phyloP scores from a whole-genome alignment of 2,888 invertebrate species.

The Leptarthrus brevirostris region DNA sequence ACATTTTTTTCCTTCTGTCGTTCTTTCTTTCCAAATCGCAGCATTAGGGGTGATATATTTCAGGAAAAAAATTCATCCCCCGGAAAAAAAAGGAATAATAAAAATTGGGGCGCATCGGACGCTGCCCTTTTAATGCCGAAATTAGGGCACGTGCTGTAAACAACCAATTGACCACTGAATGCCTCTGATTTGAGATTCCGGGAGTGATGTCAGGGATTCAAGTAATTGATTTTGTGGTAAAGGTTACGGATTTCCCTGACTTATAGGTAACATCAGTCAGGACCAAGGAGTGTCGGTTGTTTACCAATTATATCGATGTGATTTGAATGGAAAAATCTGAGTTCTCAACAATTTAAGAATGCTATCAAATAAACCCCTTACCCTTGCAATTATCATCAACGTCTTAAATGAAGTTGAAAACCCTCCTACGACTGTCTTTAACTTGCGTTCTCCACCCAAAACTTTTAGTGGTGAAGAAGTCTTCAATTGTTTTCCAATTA shows the following conservation, averaged over 20 bases:
- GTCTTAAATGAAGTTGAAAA: too few relatives aligned
- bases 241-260: too few relatives aligned
- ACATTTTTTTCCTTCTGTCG: conserved; percentile 40
- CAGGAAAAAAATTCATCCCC: conserved; percentile 10
- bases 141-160: conserved; percentile 52
- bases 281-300: too few relatives aligned
- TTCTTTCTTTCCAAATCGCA: conserved; percentile 47
- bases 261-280: too few relatives aligned
- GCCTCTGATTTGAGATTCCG: conserved; percentile 46
- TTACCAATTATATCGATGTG: too few relatives aligned
- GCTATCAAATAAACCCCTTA: too few relatives aligned
- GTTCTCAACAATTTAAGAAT: too few relatives aligned
- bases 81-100: too few relatives aligned
- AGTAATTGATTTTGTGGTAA: conserved; percentile 40
- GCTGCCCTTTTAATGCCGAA: conserved; percentile 24
- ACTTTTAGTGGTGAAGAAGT: background rate
- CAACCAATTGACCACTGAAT: conserved; percentile 51
- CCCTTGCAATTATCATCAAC: too few relatives aligned
- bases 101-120: conserved; percentile 3
- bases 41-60: conserved; percentile 39
- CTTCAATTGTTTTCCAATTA: conserved; percentile 47
- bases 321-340: too few relatives aligned
- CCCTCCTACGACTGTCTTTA: too few relatives aligned
- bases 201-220: conserved; percentile 28
- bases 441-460: too few relatives aligned